These are phyloP conservation scores for Takifugu rubripes DNA, from an alignment of 2,797 vertebrate species.

Conservation along the genomic window DNA sequence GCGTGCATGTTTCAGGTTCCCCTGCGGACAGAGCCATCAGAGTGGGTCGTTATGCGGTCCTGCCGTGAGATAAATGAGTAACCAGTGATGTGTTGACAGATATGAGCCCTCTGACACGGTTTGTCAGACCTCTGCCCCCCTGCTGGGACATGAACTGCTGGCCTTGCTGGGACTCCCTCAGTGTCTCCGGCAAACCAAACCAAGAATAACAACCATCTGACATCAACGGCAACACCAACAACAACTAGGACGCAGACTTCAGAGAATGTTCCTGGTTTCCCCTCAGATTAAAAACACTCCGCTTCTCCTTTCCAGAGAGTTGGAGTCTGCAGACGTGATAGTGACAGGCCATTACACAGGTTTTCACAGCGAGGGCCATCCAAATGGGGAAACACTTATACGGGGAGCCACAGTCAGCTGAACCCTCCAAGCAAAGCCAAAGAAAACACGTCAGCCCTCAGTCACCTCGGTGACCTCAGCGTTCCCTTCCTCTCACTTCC, in stretches of 20 bases:
- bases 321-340: no score
- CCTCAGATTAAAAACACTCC: conserved; percentile 9
- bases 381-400: conserved; percentile 38
- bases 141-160: conserved; percentile 61
- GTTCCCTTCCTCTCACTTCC: conserved; percentile 34
- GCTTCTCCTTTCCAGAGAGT: conserved; percentile 3
- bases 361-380: conserved; percentile 12
- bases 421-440: conserved; percentile 35
- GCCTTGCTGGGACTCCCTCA: conserved; percentile 34
- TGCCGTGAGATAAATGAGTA: conserved; percentile 14
- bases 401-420: conserved; percentile 46
- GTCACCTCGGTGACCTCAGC: conserved; percentile 34
- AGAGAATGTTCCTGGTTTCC: conserved; percentile 5
- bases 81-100: conserved; percentile 7
- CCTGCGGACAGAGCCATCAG: background rate
- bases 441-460: conserved; percentile 51
- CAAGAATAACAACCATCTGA: conserved; percentile 18
- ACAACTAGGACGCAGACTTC: conserved; percentile 20
- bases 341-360: conserved; percentile 13
- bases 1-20: no score
- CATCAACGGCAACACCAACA: conserved; percentile 30
- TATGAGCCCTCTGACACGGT: conserved; percentile 14
- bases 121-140: conserved; percentile 36
- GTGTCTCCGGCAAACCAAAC: conserved; percentile 32
- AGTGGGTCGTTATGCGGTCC: background rate